These are phyloP conservation scores for Xanthia togata DNA, from an alignment of 2,888 invertebrate species.

Conservation along the genomic window DNA sequence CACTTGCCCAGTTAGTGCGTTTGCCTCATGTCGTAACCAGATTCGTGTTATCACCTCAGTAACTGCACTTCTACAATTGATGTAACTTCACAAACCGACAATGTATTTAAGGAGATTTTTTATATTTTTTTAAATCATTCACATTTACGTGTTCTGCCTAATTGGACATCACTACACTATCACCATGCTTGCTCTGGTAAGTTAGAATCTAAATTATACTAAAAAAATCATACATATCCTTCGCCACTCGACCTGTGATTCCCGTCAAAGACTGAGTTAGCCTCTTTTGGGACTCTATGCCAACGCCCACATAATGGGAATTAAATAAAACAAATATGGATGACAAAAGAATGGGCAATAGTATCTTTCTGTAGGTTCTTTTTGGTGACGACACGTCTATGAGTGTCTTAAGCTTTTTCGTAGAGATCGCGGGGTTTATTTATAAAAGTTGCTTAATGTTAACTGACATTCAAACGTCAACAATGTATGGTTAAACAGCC, in stretches of 20 bases:
- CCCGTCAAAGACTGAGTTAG: neutral
- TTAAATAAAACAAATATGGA: neutral
- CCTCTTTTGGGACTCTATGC: neutral
- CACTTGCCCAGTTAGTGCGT: slow-evolving; percentile 58
- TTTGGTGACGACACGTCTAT: neutral
- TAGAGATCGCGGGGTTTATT: too few relatives aligned
- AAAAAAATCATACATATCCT: too few relatives aligned
- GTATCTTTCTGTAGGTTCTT: neutral
- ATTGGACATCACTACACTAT: slow-evolving; percentile 45
- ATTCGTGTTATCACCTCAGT: slow-evolving; percentile 84
- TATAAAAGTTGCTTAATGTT: too few relatives aligned
- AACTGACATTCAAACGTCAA: too few relatives aligned
- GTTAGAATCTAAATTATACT: slow-evolving; percentile 56
- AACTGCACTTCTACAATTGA: slow-evolving; percentile 76
- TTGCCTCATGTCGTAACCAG: slow-evolving; percentile 76
- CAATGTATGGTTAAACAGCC: too few relatives aligned
- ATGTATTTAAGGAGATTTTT: slow-evolving; percentile 82
- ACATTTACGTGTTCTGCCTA: slow-evolving; percentile 56
- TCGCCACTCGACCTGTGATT: neutral
- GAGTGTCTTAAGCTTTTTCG: neutral
- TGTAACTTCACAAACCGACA: slow-evolving; percentile 82
- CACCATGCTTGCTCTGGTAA: slow-evolving; percentile 82
- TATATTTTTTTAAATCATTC: slow-evolving; percentile 72
- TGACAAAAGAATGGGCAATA: neutral
- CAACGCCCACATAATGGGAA: neutral